These are phyloP conservation scores for Heliconius himera DNA, from an alignment of 1,140 invertebrate species.

Conservation along the genomic window DNA sequence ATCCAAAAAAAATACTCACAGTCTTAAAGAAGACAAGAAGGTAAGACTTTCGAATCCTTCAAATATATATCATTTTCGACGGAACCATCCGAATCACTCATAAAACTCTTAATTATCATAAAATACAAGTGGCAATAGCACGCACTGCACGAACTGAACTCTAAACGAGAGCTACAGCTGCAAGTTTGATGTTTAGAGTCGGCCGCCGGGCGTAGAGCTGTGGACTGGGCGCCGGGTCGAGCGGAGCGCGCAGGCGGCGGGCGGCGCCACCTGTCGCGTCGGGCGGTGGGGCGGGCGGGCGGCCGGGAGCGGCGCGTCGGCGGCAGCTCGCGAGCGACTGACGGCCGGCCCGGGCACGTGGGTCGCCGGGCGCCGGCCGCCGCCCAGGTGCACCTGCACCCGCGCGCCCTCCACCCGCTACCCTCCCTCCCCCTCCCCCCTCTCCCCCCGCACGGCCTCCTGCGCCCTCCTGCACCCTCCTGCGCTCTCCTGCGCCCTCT, in stretches of 20 bases:
- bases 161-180: slow-evolving; percentile 53
- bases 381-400: slow-evolving; percentile 69
- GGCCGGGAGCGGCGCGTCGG: slow-evolving; percentile 45
- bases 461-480: slow-evolving; percentile 48
- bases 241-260: slow-evolving; percentile 65
- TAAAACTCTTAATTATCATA: slow-evolving; percentile 33
- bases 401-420: slow-evolving; percentile 41
- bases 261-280: slow-evolving; percentile 67
- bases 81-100: slow-evolving; percentile 21
- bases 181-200: slow-evolving; percentile 60
- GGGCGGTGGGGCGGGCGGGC: slow-evolving; percentile 35
- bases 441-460: slow-evolving; percentile 21
- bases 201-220: slow-evolving; percentile 44
- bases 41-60: slow-evolving; percentile 31
- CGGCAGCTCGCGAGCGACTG: slow-evolving; percentile 65
- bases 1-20: slow-evolving; percentile 21
- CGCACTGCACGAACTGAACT: slow-evolving; percentile 58
- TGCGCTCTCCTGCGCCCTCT: slow-evolving; percentile 33
- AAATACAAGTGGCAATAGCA: slow-evolving; percentile 23
- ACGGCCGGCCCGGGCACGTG: slow-evolving; percentile 67
- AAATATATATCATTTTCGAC: slow-evolving; percentile 29
- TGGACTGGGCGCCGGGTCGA: slow-evolving; percentile 49
- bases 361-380: slow-evolving; percentile 62
- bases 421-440: slow-evolving; percentile 39
- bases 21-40: slow-evolving; percentile 17